Evolutionary conservation across 1,140 invertebrate species (phyloP).

Genomic region (Hirudo medicinalis): DNA sequence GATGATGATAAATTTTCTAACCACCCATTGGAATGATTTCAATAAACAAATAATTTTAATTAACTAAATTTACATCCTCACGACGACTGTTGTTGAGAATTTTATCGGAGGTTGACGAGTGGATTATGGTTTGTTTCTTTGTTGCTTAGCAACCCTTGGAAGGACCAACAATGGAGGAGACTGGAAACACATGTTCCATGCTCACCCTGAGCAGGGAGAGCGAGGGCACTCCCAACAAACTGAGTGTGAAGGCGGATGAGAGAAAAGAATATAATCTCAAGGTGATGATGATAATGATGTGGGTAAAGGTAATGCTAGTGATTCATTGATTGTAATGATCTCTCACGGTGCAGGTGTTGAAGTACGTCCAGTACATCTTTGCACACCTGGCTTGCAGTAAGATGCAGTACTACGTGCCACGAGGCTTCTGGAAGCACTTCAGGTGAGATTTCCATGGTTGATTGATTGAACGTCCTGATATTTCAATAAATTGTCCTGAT

Average conservation of each 20-base stretch:
- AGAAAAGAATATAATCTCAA: conserved; percentile 77
- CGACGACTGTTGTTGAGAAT: too few species aligned
- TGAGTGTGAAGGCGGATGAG: conserved; percentile 37
- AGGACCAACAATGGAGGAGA: conserved; percentile 33
- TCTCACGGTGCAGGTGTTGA: conserved; percentile 56
- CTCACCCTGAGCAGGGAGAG: not conserved
- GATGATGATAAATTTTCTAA: not conserved
- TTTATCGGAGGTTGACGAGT: too few species aligned
- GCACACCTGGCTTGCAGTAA: conserved; percentile 89
- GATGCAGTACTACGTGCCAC: conserved; percentile 89
- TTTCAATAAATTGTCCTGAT: too few species aligned
- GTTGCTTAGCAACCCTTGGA: conserved; percentile 25
- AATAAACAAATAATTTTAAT: too few species aligned
- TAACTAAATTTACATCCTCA: too few species aligned
- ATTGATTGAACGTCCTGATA: too few species aligned
- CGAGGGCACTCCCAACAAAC: conserved; percentile 8
- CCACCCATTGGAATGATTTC: not conserved
- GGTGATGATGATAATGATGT: not conserved
- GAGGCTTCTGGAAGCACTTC: conserved; percentile 93
- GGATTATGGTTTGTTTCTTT: too few species aligned
- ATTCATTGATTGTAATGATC: not conserved
- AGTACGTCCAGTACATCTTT: conserved; percentile 94
- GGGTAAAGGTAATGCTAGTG: not conserved
- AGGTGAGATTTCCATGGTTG: conserved; percentile 50
- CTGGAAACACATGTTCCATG: conserved; percentile 31